Evolutionary conservation across 2,113 vertebrate genomes (phyloP), one percentile per base, ranked within the genome.

Genomic region (Ornithorhynchus anatinus): DNA sequence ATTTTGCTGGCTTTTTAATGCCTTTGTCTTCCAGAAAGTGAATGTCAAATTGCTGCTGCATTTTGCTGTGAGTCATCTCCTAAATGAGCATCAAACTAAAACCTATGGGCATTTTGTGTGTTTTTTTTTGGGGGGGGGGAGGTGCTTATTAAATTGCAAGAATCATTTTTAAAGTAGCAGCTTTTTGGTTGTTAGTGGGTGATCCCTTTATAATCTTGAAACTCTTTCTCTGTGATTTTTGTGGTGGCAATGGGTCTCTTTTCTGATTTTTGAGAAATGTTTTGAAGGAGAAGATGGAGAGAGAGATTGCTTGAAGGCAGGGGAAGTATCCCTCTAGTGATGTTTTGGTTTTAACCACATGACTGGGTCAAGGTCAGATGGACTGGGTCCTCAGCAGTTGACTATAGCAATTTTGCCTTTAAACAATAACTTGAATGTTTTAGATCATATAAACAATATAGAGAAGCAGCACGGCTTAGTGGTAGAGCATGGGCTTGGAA

Each of bases 241-340:
- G 39, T 23, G 62, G 42, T 54, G 9, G 3, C n/a, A 8, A 27
- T 8, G 29, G 62, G 53, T 77, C 13, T 51, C 16, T 44, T 57
- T 19, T 6, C 36, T 44, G 10, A 22, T 69, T 36, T n/a, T 56
- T 60, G 23, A 43, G 19, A 52, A 47, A 35, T 7, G 9, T 10
- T 50, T 59, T 63, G 56, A 44, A 79, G 51, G 65, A 2, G 11
- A 71, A 59, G 54, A 51, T 59, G 58, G 59, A 38, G 39, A 39
- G 42, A 36, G 43, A 58, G 38, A 63, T 37, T 50, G 23, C 1
- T 0, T 3, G 51, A 81, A 78, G 42, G 19, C n/a, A 60, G 31
- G 25, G 85, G 83, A 60, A 81, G 82, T 84, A 82, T 85, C 80
- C 84, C 84, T 86, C 80, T 84, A 80, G 82, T 84, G 82, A 69